Base-by-base conservation (phyloP, 2,888 invertebrate species). In the Amphimallon solstitiale region DNA sequence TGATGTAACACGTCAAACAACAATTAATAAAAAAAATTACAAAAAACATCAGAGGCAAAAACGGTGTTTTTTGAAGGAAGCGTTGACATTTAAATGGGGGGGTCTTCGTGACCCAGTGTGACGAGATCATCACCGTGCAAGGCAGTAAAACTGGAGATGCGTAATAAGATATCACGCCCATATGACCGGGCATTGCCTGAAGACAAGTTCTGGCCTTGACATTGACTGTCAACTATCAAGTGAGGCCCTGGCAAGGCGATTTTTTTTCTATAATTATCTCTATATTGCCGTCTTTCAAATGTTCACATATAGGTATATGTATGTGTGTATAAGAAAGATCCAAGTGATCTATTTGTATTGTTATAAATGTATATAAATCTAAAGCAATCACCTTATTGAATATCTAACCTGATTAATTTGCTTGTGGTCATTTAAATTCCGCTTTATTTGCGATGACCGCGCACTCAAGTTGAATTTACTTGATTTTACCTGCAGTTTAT, bases 121-220 rank as follows among this genome's bases (percentile, higher is more conserved):
- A 12, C 23, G 12, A 40, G 40, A 29, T 29, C 40, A 15, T 52
- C 45, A 46, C 40, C 54, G 61, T 63, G 63, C 63, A 54, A 63
- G 52, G 45, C 43, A 17, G 21, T 51, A 14, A 43, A 40, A 14
- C 12, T 38, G 19, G 40, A 35, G 52, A 63, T 63, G 54, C 63
- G 63, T 54, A 63, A 63, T 63, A 63, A 63, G 63, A 63, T 63
- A 63, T 43, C 63, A 63, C 63, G 54, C 63, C 63, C 63, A 54
- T 52, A 54, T 63, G 63, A 63, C 63, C 63, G 63, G 52, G 63
- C 52, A 54, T 46, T 46, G 63, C 63, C 63, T 67, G 63, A 63
- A 63, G 65, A 62, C 68, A 63, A 68, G 68, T 68, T 45, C 68
- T 63, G 63, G 60, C 68, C 68, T 68, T 68, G 68, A 68, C 68